Evolutionary conservation across 2,888 invertebrate genomes (phyloP), one percentile per base, ranked within the genome.

Genomic region (Blastobasis lacticolella): DNA sequence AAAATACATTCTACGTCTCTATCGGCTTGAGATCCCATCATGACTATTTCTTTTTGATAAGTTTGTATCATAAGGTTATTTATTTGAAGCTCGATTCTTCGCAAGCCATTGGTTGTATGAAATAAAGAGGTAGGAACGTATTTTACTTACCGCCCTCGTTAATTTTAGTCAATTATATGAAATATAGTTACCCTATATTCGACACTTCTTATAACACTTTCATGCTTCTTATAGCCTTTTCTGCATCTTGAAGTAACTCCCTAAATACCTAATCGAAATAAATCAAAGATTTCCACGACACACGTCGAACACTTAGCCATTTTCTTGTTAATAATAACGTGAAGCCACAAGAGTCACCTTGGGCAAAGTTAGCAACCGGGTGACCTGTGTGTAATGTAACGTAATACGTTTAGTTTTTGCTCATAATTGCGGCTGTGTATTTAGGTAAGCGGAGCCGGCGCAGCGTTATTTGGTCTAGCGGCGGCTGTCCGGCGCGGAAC

Each of bases 401-500:
- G 55, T 59, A 72, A 78, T 67, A 71, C 71, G 62, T 58, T 59
- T 57, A 61, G 64, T 65, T 76, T 81, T 77, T 79, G 69, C 69
- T 69, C 54, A 57, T 61, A 66, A 66, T 64, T 67, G 65, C 61
- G 64, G 71, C 69, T 69, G 58, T 66, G 63, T 67, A 69, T 74
- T 75, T 67, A 67, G 62, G 79, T 81, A 82, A 82, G 68, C 60
- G 63, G 79, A 80, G 68, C 67, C 70, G 70, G 1, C 23, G 23
- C 23, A 23, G 53, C 61, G 68, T 77, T 87, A 87, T 86, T 86
- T 87, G 81, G 86, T 87, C 86, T 87, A 86, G 81, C 76, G 61
- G 67, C 80, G 78, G 82, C 81, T 83, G 85, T 84, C 81, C 78
- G 50, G 66, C 54, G 58, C 60, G 64, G 82, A 87, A 86, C 86